A percentile compares a stretch with the other conserved stretches of the same genome.
phyloP scores from a whole-genome alignment of 2,888 invertebrate genomes.

The Colostygia pectinataria region DNA sequence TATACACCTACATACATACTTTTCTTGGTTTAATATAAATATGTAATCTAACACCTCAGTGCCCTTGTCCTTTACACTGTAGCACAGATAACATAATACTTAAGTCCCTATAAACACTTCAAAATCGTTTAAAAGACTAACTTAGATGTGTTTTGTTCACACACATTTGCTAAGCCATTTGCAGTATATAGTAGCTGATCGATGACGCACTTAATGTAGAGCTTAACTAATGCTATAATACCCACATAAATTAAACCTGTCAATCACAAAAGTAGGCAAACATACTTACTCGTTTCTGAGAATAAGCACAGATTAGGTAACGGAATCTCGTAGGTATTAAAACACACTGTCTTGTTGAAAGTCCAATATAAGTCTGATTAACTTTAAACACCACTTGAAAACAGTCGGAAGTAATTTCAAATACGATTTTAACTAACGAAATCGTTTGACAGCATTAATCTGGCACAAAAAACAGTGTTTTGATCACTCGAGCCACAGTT shows the following conservation, averaged over 20 bases:
- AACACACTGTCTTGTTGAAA: not conserved
- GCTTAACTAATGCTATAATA: constrained; percentile 9
- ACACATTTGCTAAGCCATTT: not conserved
- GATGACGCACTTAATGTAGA: constrained; percentile 8
- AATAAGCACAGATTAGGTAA: constrained; percentile 8
- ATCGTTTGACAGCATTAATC: too few relatives aligned
- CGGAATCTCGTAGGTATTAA: not conserved
- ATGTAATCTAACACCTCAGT: too few relatives aligned
- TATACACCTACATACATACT: too few relatives aligned
- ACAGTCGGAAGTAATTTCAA: not conserved
- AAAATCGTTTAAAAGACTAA: too few relatives aligned
- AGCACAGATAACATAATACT: too few relatives aligned
- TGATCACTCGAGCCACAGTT: constrained; percentile 22
- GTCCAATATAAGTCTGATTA: too few relatives aligned
- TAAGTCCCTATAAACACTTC: too few relatives aligned
- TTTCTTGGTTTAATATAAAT: too few relatives aligned
- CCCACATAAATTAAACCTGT: constrained; percentile 6
- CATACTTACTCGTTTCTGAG: not conserved
- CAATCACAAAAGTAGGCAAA: constrained; percentile 14
- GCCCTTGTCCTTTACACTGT: too few relatives aligned
- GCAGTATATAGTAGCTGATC: not conserved
- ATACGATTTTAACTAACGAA: too few relatives aligned
- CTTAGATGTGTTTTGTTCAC: too few relatives aligned
- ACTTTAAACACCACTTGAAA: too few relatives aligned
- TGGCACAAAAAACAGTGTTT: constrained; percentile 10